Evolutionary conservation across 2,888 invertebrate genomes (phyloP), one percentile per base, ranked within the genome.

Genomic region (Drosophila algonquin): DNA sequence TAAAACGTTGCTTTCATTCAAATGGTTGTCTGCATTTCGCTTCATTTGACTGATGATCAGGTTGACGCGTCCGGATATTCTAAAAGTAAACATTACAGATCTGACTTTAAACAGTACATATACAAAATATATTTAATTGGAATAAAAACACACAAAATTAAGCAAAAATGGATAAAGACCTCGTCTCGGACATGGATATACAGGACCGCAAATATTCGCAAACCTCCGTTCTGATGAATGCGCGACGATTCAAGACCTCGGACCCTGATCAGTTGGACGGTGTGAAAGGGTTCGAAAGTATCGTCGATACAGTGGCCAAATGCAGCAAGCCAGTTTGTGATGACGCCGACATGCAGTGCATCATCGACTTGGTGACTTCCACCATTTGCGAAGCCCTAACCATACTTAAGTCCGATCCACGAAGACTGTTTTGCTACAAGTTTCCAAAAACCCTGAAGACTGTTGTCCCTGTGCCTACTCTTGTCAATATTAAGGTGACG

Each of bases 41-140:
- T 91, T 90, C 67, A 92, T 92, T 87, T 92, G 92, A 71, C 85
- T 91, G 1, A 92, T 89, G 47, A 92, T 81, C 57, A 92, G 80
- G 64, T 91, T 89, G 7, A 92, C 80, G 3, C 92, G 88, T 9
- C 92, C 92, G 50, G 89, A 89, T 0, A 92, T 79, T 75, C 92
- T 92, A 32, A 18, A 81, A 84, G 72, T 50, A n/a, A 32, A 18
- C 44, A 47, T 45, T 21, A 45, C 16, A 48, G 5, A 45, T 9
- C 52, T 18, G 47, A 63, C 14, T 30, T 5, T 0, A 35, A 48
- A 46, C 6, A 16, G n/a, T 27, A n/a, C 30, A 56, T 32, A 18
- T 12, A 18, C n/a, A 46, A 58, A 48, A n/a, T 40, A 40, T 7
- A n/a, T 8, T 40, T 40, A 1, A 40, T 6, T 40, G 12, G 14